Base-by-base conservation (phyloP, 1,140 invertebrate genomes). In the Lordiphosa mommai region DNA sequence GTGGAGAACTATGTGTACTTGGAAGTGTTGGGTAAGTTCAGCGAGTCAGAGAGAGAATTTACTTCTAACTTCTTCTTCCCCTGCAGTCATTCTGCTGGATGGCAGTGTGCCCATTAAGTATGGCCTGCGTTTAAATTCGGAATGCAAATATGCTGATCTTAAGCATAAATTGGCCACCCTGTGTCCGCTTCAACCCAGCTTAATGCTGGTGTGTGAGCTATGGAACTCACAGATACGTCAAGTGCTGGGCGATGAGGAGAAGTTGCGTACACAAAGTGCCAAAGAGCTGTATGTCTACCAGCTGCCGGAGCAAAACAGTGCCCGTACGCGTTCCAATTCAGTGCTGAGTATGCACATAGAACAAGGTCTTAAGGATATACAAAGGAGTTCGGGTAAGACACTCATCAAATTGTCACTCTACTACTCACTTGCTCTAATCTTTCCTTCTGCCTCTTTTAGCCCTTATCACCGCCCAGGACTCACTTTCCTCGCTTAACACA, bases 81-180 rank as follows among this genome's bases (percentile, higher is more conserved):
- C 30, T 33, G 2, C 47, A 86, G 95, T 96, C 6, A 92, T 96
- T 58, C 89, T 92, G 12, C 88, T 96, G 50, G 94, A 96, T 88
- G 96, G 95, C 0, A 93, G 93, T 9, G 92, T 94, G 16, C 96
- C 96, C 1, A 91, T 94, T 0, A 95, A 95, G 79, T 97, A 96
- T 87, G 95, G 95, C 1, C 89, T 97, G 36, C 90, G 95, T 7
- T 90, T 96, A 8, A 94, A 94, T 87, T 93, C 94, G 17, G 95
- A 96, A 72, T 94, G 94, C 61, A 93, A 93, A 30, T 96, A 96
- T 70, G 85, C 89, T 4, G 92, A 93, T 36, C 85, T 96, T 8
- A 96, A 95, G 89, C 91, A 92, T 61, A 93, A 93, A 59, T 88
- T 96, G 7, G 90, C 92, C 20, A 89, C 90, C 5, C 88, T 96